Evolutionary conservation across 1,140 invertebrate species (phyloP).

Genomic region (Hypothenemus hampei): DNA sequence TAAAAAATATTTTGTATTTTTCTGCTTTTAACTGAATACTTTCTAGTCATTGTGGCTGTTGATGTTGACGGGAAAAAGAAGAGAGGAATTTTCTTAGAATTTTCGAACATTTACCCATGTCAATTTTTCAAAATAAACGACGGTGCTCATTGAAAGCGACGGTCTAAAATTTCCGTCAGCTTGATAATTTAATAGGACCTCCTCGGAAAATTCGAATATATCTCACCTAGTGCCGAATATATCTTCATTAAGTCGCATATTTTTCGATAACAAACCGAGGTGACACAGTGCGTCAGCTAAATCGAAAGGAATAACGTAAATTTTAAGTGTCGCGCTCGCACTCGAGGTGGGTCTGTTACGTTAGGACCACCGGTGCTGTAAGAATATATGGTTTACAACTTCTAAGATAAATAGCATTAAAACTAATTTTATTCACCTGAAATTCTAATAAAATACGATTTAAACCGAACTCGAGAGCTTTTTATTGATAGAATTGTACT

Average conservation of each 20-base stretch:
- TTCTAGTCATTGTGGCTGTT: no score
- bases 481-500: constrained; percentile 26
- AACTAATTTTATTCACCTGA: constrained; percentile 19
- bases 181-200: no score
- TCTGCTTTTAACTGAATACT: no score
- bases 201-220: not conserved
- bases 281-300: constrained; percentile 3
- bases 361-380: constrained; percentile 11
- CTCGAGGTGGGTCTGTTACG: constrained; percentile 3
- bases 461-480: constrained; percentile 11
- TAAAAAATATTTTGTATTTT: no score
- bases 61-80: no score
- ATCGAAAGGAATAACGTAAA: constrained; percentile 9
- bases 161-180: no score
- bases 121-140: no score
- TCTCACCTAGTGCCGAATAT: not conserved
- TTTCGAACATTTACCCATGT: no score
- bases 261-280: not conserved
- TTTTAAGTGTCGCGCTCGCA: constrained; percentile 11
- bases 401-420: constrained; percentile 17
- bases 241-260: constrained; percentile 5
- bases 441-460: constrained; percentile 19
- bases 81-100: no score
- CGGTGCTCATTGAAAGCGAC: not conserved
- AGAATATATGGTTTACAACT: constrained; percentile 17